Percentiles rank a stretch among this genome's conserved stretches.
phyloP scores from a whole-genome alignment of 2,113 vertebrate genomes.

The Barnardius zonarius region DNA sequence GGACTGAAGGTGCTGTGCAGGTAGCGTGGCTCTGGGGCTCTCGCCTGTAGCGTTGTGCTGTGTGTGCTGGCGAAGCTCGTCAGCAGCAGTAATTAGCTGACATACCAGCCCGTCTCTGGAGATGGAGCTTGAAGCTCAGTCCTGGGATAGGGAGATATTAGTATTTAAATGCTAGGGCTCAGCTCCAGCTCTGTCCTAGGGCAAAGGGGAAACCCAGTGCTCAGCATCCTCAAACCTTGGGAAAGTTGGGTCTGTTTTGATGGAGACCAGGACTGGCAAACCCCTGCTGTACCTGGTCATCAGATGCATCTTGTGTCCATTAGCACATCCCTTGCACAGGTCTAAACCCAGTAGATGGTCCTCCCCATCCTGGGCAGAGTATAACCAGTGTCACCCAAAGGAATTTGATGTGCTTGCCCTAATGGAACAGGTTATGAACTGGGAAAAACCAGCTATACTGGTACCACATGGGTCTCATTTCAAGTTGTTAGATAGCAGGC shows the following conservation, averaged over 20 bases:
- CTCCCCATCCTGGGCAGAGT: not conserved
- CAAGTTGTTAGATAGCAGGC: conserved; percentile 33
- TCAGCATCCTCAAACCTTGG: not conserved
- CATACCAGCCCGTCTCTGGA: not conserved
- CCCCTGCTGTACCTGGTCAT: accelerated
- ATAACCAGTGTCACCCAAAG: conserved; percentile 15
- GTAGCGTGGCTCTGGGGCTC: not conserved
- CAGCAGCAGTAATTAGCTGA: not conserved
- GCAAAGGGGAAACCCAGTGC: not conserved
- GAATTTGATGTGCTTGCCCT: conserved; percentile 62
- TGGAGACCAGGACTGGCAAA: not conserved
- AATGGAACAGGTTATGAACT: conserved; percentile 51
- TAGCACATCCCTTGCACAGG: not conserved
- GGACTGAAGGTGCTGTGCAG: not conserved
- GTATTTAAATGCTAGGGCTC: not conserved
- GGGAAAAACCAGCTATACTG: conserved; percentile 50
- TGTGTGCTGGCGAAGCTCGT: not conserved
- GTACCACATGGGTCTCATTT: not conserved
- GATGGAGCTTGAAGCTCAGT: not conserved
- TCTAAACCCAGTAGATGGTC: not conserved
- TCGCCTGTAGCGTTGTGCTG: not conserved
- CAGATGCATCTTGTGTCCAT: not conserved
- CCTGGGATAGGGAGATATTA: not conserved
- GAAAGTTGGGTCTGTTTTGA: not conserved
- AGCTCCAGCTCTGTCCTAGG: not conserved